phyloP scores from a whole-genome alignment of 2,113 vertebrate genomes.

The Anolis sagrei region DNA sequence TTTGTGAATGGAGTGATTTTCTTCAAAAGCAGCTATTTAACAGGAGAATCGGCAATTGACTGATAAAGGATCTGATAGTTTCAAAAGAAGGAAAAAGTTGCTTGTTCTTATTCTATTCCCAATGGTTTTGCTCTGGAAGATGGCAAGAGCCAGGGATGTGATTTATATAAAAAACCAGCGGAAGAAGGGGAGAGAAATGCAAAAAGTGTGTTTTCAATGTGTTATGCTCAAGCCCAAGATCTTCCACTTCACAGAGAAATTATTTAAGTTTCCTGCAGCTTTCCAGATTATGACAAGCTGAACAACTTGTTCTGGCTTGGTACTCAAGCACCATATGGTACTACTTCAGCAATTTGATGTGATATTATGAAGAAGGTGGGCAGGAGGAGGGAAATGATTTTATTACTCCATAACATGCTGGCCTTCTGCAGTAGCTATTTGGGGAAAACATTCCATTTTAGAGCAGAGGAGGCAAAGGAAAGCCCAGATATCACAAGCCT shows the following conservation, averaged over 20 bases:
- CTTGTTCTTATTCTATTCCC: slow-evolving; percentile 8
- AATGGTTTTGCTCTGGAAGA: slow-evolving; percentile 53
- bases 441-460: background rate
- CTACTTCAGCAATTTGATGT: slow-evolving; percentile 74
- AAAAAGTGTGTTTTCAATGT: slow-evolving; percentile 58
- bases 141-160: background rate
- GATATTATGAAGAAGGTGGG: slow-evolving; percentile 74
- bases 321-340: slow-evolving; percentile 67
- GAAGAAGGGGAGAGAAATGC: slow-evolving; percentile 54
- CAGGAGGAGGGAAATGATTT: slow-evolving; percentile 72
- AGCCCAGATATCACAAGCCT: fast-evolving
- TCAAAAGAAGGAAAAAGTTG: slow-evolving; percentile 32
- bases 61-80: slow-evolving; percentile 55
- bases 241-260: slow-evolving; percentile 74
- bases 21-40: too few species aligned
- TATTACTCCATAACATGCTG: slow-evolving; percentile 65
- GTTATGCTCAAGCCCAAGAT: slow-evolving; percentile 67
- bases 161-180: background rate
- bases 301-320: slow-evolving; percentile 71
- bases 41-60: too few species aligned
- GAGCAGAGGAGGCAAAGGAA: background rate
- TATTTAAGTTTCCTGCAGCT: slow-evolving; percentile 74
- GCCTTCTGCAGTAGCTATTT: slow-evolving; percentile 66
- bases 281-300: slow-evolving; percentile 71
- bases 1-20: background rate